Evolutionary conservation across 1,140 invertebrate species (phyloP).

Genomic region (Polyergus mexicanus): DNA sequence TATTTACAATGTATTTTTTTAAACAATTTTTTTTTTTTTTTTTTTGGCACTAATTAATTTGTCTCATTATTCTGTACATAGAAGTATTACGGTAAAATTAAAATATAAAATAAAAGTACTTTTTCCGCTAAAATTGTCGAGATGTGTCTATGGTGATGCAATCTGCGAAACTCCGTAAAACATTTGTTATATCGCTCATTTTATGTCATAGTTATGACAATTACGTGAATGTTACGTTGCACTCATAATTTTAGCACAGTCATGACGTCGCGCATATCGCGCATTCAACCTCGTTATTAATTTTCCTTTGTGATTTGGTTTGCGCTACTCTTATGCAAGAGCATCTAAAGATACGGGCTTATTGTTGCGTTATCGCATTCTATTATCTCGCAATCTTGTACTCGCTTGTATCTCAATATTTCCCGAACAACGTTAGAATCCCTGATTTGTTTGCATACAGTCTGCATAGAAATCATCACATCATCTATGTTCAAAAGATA

Average conservation of each 20-base stretch:
- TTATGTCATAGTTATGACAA: conserved; percentile 6
- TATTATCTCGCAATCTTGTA: conserved; percentile 47
- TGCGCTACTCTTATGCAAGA: conserved; percentile 36
- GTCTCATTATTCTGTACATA: no score
- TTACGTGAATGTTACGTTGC: background rate
- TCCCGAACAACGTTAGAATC: conserved; percentile 47
- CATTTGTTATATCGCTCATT: background rate
- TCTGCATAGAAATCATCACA: conserved; percentile 45
- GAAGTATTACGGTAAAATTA: no score
- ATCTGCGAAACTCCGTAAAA: background rate
- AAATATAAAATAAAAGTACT: no score
- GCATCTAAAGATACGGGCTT: conserved; percentile 52
- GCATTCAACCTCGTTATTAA: conserved; percentile 50
- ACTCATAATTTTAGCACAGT: conserved; percentile 51
- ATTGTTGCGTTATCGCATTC: conserved; percentile 55
- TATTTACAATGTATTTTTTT: no score
- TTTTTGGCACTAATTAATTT: no score
- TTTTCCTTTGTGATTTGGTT: conserved; percentile 42
- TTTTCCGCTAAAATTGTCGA: background rate
- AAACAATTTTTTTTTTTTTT: no score
- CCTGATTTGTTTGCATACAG: conserved; percentile 33
- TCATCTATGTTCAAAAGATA: conserved; percentile 14
- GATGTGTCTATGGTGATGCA: background rate
- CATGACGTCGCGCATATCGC: conserved; percentile 3
- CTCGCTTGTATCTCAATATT: conserved; percentile 28